These are phyloP conservation scores for Pomacea canaliculata DNA, from an alignment of 2,888 invertebrate genomes.

Conservation along the genomic window DNA sequence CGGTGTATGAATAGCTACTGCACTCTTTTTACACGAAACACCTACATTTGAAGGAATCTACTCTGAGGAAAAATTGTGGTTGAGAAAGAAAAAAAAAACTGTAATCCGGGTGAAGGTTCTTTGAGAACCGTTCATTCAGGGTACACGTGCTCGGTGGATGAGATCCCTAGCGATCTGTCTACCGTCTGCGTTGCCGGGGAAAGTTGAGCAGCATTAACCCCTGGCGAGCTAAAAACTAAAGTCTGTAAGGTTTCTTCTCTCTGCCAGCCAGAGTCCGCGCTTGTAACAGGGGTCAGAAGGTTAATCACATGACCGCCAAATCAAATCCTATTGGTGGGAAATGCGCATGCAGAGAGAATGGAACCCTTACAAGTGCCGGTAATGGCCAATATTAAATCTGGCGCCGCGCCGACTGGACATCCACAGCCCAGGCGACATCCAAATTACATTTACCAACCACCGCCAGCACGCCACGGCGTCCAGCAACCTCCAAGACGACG, in stretches of 20 bases:
- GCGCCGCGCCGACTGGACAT: neutral
- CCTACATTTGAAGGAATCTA: too few species aligned
- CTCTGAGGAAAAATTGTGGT: too few species aligned
- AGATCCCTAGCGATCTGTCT: too few species aligned
- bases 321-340: constrained; percentile 22
- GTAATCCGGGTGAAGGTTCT: too few species aligned
- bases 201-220: constrained; percentile 4
- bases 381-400: constrained; percentile 28
- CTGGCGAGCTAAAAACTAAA: constrained; percentile 8
- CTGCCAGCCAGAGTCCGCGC: constrained; percentile 9
- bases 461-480: too few species aligned
- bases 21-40: too few species aligned
- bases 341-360: constrained; percentile 4
- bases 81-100: too few species aligned
- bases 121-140: too few species aligned
- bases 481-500: too few species aligned
- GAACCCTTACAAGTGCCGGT: constrained; percentile 22
- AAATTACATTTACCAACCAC: constrained; percentile 1
- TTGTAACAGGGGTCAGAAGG: constrained; percentile 9
- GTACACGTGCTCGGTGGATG: too few species aligned
- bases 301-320: constrained; percentile 18
- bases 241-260: constrained; percentile 19
- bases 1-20: too few species aligned
- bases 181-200: too few species aligned
- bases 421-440: neutral